Percentiles rank a stretch among this genome's conserved stretches.
Evolutionary conservation across 2,797 vertebrate species (phyloP).

Genomic region (Macropus fuliginosus): DNA sequence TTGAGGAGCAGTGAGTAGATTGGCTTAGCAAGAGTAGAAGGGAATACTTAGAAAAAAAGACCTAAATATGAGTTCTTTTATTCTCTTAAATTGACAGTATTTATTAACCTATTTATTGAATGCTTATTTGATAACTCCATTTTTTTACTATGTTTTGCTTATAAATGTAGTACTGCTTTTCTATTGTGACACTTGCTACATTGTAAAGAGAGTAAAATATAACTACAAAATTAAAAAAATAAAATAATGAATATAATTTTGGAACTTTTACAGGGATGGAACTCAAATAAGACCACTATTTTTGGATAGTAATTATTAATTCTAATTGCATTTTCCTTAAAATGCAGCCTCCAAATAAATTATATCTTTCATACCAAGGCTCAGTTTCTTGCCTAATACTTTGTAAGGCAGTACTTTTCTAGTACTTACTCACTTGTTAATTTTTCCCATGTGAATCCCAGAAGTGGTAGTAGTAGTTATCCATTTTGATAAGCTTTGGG

Average conservation of each 20-base stretch:
- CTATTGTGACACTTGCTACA: not conserved
- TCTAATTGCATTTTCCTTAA: constrained; percentile 6
- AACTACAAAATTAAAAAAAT: too few species aligned
- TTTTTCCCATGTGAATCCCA: not conserved
- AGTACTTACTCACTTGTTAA: not conserved
- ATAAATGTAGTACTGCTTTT: not conserved
- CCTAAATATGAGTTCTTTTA: not conserved
- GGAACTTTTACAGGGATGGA: not conserved
- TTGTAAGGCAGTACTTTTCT: not conserved
- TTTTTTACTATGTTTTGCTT: not conserved
- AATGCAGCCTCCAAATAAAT: not conserved
- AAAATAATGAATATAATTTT: too few species aligned
- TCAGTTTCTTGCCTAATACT: not conserved
- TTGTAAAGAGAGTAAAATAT: not conserved
- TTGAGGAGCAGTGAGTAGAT: not conserved
- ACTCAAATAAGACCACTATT: not conserved
- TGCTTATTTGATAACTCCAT: not conserved
- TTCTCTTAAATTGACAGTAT: not conserved
- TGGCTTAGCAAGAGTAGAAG: not conserved
- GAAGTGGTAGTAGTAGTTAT: too few species aligned
- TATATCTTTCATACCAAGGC: not conserved
- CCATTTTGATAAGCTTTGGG: not conserved
- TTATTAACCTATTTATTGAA: not conserved
- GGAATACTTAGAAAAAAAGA: not conserved
- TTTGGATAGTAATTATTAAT: not conserved